A percentile compares a stretch with the other conserved stretches of the same genome.
These are phyloP conservation scores for Peromyscus melanophrys DNA, from an alignment of 2,797 vertebrate genomes.

Conservation along the genomic window DNA sequence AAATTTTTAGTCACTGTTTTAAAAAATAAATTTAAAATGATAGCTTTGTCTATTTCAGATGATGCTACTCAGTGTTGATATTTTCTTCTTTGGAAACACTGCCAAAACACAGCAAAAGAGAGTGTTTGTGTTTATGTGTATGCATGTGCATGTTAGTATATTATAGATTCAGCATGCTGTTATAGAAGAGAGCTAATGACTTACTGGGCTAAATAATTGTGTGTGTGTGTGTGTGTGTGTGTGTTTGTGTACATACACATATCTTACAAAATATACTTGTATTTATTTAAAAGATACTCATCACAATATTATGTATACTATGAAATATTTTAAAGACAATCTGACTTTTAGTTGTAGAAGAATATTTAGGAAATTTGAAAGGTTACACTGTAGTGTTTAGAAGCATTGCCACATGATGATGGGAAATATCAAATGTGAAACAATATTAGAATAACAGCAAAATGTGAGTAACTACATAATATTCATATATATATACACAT, in stretches of 20 bases:
- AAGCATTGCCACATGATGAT: background rate
- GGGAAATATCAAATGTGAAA: background rate
- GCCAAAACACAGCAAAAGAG: background rate
- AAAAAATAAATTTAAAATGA: background rate
- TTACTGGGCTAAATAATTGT: background rate
- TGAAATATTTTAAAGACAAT: background rate
- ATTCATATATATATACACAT: background rate
- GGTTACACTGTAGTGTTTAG: background rate
- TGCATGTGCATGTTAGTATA: background rate
- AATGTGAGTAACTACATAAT: background rate
- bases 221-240: background rate
- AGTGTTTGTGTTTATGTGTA: background rate
- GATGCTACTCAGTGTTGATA: background rate
- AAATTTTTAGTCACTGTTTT: background rate
- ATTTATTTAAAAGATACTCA: background rate
- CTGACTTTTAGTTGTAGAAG: background rate
- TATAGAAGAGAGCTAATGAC: background rate
- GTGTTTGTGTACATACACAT: background rate
- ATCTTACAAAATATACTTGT: background rate
- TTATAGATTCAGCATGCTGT: background rate
- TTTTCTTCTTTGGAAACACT: background rate
- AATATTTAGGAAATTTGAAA: conserved; percentile 53
- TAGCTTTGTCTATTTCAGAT: background rate
- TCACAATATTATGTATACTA: background rate
- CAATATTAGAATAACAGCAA: background rate